Conservation (phyloP, 2,888 invertebrate genomes). For the Lasius fuliginosus region DNA sequence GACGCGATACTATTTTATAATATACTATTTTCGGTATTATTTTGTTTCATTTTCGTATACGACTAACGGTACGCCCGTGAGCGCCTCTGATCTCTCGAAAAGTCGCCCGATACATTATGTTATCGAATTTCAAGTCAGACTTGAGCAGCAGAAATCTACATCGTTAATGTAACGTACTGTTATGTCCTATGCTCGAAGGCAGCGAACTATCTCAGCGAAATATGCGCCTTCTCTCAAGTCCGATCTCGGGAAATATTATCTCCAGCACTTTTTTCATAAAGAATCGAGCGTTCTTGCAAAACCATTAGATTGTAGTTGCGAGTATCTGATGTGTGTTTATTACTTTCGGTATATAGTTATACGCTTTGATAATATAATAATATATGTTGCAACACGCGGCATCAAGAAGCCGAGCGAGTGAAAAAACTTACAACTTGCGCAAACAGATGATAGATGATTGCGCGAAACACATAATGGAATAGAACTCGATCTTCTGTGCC, state of each 20-base stretch:
- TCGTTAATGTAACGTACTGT: background rate
- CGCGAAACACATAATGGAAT: slow-evolving; percentile 23
- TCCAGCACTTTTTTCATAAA: slow-evolving; percentile 4
- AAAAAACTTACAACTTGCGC: slow-evolving; percentile 34
- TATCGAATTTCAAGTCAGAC: slow-evolving; percentile 35
- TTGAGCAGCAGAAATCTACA: slow-evolving; percentile 5
- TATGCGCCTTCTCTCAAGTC: background rate
- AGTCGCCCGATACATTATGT: slow-evolving; percentile 54
- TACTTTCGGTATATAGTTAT: slow-evolving; percentile 24
- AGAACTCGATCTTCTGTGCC: slow-evolving; percentile 45
- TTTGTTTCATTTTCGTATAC: slow-evolving; percentile 46
- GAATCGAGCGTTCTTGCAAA: background rate
- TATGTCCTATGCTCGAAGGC: background rate
- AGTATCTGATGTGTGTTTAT: slow-evolving; percentile 2
- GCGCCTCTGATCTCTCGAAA: slow-evolving; percentile 7
- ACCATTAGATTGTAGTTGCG: background rate
- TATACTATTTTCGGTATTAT: slow-evolving; percentile 38
- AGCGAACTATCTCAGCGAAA: background rate
- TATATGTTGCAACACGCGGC: slow-evolving; percentile 41
- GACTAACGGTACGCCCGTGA: slow-evolving; percentile 27
- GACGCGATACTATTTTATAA: slow-evolving; percentile 1
- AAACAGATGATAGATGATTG: slow-evolving; percentile 48
- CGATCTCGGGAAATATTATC: slow-evolving; percentile 7
- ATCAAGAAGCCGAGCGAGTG: slow-evolving; percentile 28
- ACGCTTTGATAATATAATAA: slow-evolving; percentile 32